Percentiles rank a stretch among this genome's conserved stretches.
Evolutionary conservation across 2,113 vertebrate genomes (phyloP).

Genomic region (Coracopsis vasa): DNA sequence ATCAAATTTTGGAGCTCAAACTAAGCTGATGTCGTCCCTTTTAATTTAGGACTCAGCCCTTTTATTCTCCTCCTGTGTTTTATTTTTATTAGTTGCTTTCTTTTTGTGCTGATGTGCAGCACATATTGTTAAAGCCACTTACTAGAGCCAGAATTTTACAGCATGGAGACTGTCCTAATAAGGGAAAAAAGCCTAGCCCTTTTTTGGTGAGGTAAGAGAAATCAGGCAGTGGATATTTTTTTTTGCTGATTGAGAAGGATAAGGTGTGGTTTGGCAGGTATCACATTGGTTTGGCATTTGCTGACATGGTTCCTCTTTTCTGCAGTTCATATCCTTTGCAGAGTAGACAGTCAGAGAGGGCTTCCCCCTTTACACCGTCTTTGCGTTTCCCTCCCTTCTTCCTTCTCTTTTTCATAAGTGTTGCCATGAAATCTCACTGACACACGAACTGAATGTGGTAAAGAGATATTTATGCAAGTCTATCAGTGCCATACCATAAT

Average conservation of each 20-base stretch:
- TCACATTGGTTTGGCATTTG: conserved; percentile 65
- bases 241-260: conserved; percentile 75
- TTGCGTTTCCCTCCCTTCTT: background rate
- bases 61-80: conserved; percentile 41
- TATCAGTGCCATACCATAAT: background rate
- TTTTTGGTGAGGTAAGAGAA: conserved; percentile 70
- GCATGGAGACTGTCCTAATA: conserved; percentile 74
- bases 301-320: conserved; percentile 57
- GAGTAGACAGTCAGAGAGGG: conserved; percentile 9
- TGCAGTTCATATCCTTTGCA: conserved; percentile 61
- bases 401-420: background rate
- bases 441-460: background rate
- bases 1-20: conserved; percentile 47
- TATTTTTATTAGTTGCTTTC: conserved; percentile 36
- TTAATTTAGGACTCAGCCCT: conserved; percentile 56
- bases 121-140: conserved; percentile 61
- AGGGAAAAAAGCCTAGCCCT: conserved; percentile 59
- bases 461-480: background rate
- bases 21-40: conserved; percentile 40
- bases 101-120: conserved; percentile 71
- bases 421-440: background rate
- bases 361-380: background rate
- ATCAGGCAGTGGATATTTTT: conserved; percentile 48
- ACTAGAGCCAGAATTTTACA: conserved; percentile 24
- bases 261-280: conserved; percentile 80